phyloP scores from a whole-genome alignment of 2,113 vertebrate species.

The Chloropsis cyanopogon region DNA sequence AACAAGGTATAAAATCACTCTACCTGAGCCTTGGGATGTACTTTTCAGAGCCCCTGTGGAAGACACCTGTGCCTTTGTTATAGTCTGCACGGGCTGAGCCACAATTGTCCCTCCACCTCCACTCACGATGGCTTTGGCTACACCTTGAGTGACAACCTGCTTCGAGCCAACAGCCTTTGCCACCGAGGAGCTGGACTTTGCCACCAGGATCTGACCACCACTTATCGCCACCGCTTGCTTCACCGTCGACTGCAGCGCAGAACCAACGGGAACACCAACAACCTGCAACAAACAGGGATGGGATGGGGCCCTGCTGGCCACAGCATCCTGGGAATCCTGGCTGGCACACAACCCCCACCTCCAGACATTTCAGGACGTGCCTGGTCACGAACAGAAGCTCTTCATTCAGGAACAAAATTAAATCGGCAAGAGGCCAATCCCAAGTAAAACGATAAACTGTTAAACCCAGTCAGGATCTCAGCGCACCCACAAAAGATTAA shows the following conservation, averaged over 20 bases:
- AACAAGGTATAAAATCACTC: background rate
- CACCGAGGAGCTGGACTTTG: conserved; percentile 86
- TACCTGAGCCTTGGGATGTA: conserved; percentile 87
- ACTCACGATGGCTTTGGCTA: conserved; percentile 95
- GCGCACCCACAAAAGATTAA: background rate
- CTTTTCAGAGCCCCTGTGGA: conserved; percentile 83
- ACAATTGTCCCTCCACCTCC: conserved; percentile 81
- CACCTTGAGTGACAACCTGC: conserved; percentile 94
- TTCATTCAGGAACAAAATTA: background rate
- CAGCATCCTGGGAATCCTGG: background rate
- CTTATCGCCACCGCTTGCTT: conserved; percentile 94
- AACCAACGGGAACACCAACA: conserved; percentile 88
- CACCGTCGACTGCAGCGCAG: conserved; percentile 86
- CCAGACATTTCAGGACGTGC: background rate
- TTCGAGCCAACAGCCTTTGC: conserved; percentile 91
- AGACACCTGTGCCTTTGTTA: conserved; percentile 82
- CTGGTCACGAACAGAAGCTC: background rate
- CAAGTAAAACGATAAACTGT: background rate
- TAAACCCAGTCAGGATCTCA: background rate
- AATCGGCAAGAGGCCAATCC: background rate
- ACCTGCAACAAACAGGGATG: conserved; percentile 76
- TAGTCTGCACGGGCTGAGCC: conserved; percentile 82
- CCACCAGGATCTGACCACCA: conserved; percentile 95
- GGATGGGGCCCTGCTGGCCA: background rate
- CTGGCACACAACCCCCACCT: background rate